Evolutionary conservation across 2,797 vertebrate species (phyloP), one percentile per base, ranked within the genome.

Genomic region (Sternotherus odoratus): DNA sequence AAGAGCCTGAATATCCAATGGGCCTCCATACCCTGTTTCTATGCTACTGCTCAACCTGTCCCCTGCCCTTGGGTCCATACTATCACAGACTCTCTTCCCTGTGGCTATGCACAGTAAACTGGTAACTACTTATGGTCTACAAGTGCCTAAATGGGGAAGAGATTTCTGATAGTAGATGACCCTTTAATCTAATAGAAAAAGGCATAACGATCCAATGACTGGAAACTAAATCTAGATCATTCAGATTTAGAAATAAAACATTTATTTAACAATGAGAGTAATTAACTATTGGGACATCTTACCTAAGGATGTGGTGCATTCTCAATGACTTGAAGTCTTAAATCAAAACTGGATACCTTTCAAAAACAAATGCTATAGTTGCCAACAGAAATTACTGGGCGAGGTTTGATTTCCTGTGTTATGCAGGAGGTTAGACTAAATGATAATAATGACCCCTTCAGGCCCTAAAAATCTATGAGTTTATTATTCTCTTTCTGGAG

Each of bases 401-500:
- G 33, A n/a, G 33, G 16, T 63, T 63, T 8, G 8, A 63, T n/a
- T 63, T 63, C 33, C 33, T 63, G 69, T 24, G 43, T n/a, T n/a
- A 13, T 36, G 21, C 0, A 87, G 33, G 77, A 87, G 19, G 36
- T 85, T 50, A 50, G 1, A 51, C 6, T 43, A 75, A 23, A 86
- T 13, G 6, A 3, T 89, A 24, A 78, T 86, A 30, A 54, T 72
- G 50, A 77, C 30, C 4, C 7, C 4, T 69, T 69, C 63, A 81
- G 51, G 8, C 49, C 82, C 84, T 48, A 81, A 86, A n/a, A 1
- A n/a, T 3, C 49, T 24, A 30, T 12, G 39, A 12, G 5, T 87
- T 36, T 66, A 83, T 50, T 2, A 85, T 28, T 48, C 84, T 43
- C 49, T 0, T 0, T n/a, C 17, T 0, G 2, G 2, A 3, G 1